Conservation (phyloP, 2,113 vertebrate species). For the Octodon degus region DNA sequence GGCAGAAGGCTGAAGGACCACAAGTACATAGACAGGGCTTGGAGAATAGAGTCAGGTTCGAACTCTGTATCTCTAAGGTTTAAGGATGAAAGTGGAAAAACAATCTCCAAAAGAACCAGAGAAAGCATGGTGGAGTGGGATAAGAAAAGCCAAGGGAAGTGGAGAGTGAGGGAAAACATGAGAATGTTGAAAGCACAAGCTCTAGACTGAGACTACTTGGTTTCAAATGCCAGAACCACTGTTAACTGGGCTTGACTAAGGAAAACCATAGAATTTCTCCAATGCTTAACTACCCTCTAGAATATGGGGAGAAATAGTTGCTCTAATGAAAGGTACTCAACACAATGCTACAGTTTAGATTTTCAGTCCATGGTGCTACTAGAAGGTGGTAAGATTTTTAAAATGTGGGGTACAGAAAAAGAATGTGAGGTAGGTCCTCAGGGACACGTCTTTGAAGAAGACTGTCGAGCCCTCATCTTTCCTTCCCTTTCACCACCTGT, state of each 20-base stretch:
- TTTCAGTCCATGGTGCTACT: background rate
- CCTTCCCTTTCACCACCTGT: background rate
- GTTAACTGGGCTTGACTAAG: background rate
- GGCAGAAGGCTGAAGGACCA: background rate
- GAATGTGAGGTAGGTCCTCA: background rate
- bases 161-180: background rate
- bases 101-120: background rate
- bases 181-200: background rate
- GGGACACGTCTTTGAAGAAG: background rate
- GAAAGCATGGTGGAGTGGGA: background rate
- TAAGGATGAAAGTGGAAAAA: background rate
- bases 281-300: background rate
- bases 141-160: background rate
- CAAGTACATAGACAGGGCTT: background rate
- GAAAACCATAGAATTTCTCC: slow-evolving; percentile 2
- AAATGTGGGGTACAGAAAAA: background rate
- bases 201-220: background rate
- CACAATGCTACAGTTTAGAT: background rate
- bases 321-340: background rate
- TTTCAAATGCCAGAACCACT: background rate
- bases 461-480: background rate
- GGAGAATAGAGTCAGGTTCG: background rate
- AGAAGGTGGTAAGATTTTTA: background rate
- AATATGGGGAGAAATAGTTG: background rate
- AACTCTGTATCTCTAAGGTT: background rate